Base-by-base conservation (phyloP, 2,888 invertebrate genomes). In the Dasypolia templi region DNA sequence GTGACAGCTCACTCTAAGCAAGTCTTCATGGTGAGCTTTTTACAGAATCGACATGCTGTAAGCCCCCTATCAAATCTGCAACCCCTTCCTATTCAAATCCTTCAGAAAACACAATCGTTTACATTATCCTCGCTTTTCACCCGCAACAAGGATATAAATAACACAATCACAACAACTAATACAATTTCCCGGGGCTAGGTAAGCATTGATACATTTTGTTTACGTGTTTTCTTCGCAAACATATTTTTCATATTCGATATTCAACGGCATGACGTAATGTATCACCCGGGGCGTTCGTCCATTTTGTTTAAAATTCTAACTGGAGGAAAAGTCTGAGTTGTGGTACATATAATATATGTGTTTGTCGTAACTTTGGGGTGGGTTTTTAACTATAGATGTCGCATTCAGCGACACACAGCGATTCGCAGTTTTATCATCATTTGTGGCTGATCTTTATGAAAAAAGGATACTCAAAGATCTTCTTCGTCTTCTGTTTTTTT, bases 161-260 rank as follows among this genome's bases (percentile, higher is more conserved):
- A 51, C 61, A 14, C 75, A 80, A 69, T 68, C 67, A 61, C 29
- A 68, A 64, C 32, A 74, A 80, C 56, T 71, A 58, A 75, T 71
- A 68, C 63, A 26, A 84, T 81, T 67, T 70, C 46, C 76, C 58
- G 26, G 22, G 14, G 39, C 26, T 19, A 79, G 80, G 75, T 65
- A 53, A 35, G 56, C 68, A 79, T 56, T 71, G 61, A 81, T 81
- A 76, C 65, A 69, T 75, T 69, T 63, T 69, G 82, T 77, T 81
- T 84, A 46, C 82, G 55, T 82, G 68, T 81, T 81, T 81, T 71
- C 82, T 71, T 63, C 44, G 17, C 65, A 59, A 84, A 84, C 84
- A 81, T 66, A 82, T 82, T 81, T 81, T 72, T 82, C 71, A 84
- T 81, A 46, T 76, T 62, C 44, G 56, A 70, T 62, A 61, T 82